Evolutionary conservation across 92 coral and sea anemone species (phyloP).

Genomic region (Heliopora coerulea): DNA sequence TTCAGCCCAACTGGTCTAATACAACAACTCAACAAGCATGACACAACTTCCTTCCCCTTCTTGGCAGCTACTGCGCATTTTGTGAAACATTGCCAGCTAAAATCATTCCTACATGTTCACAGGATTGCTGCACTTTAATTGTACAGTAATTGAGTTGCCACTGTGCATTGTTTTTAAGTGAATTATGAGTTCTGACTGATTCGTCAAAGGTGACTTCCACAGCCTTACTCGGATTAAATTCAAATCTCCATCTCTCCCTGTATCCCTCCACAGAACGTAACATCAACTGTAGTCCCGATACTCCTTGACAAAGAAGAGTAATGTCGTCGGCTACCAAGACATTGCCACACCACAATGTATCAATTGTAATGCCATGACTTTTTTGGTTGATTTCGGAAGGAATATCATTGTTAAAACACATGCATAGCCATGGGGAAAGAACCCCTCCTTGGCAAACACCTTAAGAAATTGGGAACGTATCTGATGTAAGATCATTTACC

Average conservation of each 20-base stretch:
- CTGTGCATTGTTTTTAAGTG: background rate
- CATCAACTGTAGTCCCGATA: background rate
- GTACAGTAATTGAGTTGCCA: background rate
- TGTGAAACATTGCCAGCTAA: slow-evolving; percentile 1
- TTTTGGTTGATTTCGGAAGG: no score
- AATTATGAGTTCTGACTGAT: background rate
- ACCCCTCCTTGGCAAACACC: no score
- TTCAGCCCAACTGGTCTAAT: background rate
- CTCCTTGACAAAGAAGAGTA: background rate
- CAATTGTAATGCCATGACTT: no score
- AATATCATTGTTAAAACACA: no score
- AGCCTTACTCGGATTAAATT: slow-evolving; percentile 6
- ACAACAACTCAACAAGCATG: background rate
- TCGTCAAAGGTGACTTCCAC: slow-evolving; percentile 9
- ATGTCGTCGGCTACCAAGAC: slow-evolving; percentile 26
- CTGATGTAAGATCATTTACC: no score
- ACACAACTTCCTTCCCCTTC: slow-evolving; percentile 10
- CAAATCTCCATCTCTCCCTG: slow-evolving; percentile 13
- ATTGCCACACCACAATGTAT: background rate
- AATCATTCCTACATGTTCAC: slow-evolving; percentile 32
- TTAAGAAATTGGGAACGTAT: no score
- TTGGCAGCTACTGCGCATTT: background rate
- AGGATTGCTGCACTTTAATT: background rate
- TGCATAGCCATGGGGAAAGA: no score
- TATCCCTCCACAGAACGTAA: background rate